Evolutionary conservation across 2,113 vertebrate species (phyloP), one percentile per base, ranked within the genome.

Genomic region (Stomatorhinus ivindoensis): DNA sequence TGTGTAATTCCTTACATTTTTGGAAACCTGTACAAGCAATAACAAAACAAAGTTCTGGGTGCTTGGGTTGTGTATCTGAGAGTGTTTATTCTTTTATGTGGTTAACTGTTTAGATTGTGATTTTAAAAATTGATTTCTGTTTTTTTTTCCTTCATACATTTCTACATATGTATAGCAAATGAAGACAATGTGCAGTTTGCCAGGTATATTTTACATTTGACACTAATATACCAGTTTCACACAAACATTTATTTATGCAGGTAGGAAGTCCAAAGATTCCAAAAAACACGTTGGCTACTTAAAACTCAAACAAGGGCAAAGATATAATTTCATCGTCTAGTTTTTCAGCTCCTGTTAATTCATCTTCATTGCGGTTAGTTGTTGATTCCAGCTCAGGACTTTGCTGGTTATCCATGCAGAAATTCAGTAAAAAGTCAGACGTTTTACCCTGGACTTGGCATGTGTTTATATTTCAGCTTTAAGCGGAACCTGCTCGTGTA

Each of bases 381-480:
- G 65, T 73, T n/a, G 24, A 39, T 80, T 76, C 11, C 31, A 76
- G 31, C 69, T 76, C 69, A 76, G 69, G 69, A 39, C 13, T 1
- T 35, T 76, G 13, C 31, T 76, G 15, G 11, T 39, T 5, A 15
- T 35, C 69, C 31, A 39, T 76, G 31, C 15, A 0, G 69, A 76
- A 76, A 39, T 76, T 42, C 35, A 19, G 13, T 80, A 4, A 42
- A 10, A 35, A 39, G n/a, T 31, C 44, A 5, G 9, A 84, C n/a
- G 1, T 44, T 24, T 44, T 47, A 47, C 35, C 15, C 8, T 39
- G 76, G 39, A 44, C 21, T 84, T 84, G 21, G 44, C 42, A 84
- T 39, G 76, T 84, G 47, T 42, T 84, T 84, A 21, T 84, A 84
- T 84, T 47, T 84, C 42, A 84, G 17, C 82, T 84, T 84, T 84